These are phyloP conservation scores for Alligator sinensis DNA, from an alignment of 2,113 vertebrate genomes.

Conservation along the genomic window DNA sequence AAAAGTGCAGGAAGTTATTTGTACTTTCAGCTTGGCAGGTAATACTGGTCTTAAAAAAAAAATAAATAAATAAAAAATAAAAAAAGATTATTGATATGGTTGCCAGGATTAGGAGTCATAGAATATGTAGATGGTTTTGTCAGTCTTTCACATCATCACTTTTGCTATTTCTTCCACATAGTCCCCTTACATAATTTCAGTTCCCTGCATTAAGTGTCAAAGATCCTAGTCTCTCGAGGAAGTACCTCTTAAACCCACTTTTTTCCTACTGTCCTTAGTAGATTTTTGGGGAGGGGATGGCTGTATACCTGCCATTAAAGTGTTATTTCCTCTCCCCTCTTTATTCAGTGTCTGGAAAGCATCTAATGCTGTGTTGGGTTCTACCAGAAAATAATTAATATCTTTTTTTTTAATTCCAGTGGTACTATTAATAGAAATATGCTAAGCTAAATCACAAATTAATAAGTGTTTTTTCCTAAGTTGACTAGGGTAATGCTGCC, in stretches of 20 bases:
- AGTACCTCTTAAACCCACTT: not conserved
- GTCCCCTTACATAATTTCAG: not conserved
- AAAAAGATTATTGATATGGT: not conserved
- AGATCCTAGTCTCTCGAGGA: not conserved
- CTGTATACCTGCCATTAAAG: too few relatives aligned
- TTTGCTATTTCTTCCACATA: not conserved
- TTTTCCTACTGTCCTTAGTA: not conserved
- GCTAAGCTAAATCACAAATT: not conserved
- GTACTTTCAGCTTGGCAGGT: not conserved
- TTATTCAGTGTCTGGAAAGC: not conserved
- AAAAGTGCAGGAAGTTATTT: accelerated
- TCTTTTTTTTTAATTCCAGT: not conserved
- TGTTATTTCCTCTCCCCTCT: too few relatives aligned
- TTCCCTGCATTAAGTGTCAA: not conserved
- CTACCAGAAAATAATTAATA: too few relatives aligned
- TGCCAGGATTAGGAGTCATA: not conserved
- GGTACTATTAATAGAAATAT: not conserved
- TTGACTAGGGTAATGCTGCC: not conserved
- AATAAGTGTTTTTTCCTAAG: not conserved
- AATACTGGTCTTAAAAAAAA: not conserved
- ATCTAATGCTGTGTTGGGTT: not conserved
- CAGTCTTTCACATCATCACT: not conserved
- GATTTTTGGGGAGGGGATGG: not conserved
- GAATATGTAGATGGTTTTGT: not conserved
- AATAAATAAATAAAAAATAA: too few relatives aligned